These are phyloP conservation scores for Myotis yumanensis DNA, from an alignment of 2,113 vertebrate genomes.

Conservation along the genomic window DNA sequence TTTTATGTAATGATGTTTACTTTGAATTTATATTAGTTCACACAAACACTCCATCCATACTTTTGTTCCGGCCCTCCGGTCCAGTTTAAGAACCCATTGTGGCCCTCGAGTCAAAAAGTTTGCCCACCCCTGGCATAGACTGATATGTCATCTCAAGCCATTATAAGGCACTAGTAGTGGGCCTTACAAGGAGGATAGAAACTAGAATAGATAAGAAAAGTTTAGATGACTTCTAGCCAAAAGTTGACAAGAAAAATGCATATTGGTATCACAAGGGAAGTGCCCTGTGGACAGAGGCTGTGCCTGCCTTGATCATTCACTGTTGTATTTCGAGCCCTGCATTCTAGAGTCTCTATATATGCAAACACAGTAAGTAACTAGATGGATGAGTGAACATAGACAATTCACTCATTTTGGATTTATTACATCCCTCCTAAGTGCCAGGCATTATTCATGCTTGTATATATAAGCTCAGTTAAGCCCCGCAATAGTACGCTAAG, in stretches of 20 bases:
- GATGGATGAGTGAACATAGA: neutral
- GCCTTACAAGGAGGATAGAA: neutral
- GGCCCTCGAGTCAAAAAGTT: too few relatives aligned
- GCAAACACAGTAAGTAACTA: neutral
- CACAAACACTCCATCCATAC: too few relatives aligned
- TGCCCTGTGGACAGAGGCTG: neutral
- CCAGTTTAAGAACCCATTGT: too few relatives aligned
- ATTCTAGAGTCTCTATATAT: neutral
- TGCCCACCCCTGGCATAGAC: too few relatives aligned
- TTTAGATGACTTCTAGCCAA: neutral
- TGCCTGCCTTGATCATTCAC: neutral
- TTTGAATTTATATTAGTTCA: too few relatives aligned
- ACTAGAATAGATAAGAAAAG: neutral
- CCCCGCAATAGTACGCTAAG: too few relatives aligned
- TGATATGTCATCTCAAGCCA: neutral
- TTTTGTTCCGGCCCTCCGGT: too few relatives aligned
- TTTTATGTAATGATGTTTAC: too few relatives aligned
- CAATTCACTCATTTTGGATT: neutral
- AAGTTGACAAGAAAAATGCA: neutral
- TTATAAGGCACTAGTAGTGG: neutral
- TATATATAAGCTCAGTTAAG: neutral
- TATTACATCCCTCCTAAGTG: neutral
- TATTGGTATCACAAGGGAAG: neutral
- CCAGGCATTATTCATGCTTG: neutral
- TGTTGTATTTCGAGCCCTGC: neutral